Percentiles rank a stretch among this genome's conserved stretches.
These are phyloP conservation scores for Strigamia transsilvanica DNA, from an alignment of 2,888 invertebrate genomes.

Conservation along the genomic window DNA sequence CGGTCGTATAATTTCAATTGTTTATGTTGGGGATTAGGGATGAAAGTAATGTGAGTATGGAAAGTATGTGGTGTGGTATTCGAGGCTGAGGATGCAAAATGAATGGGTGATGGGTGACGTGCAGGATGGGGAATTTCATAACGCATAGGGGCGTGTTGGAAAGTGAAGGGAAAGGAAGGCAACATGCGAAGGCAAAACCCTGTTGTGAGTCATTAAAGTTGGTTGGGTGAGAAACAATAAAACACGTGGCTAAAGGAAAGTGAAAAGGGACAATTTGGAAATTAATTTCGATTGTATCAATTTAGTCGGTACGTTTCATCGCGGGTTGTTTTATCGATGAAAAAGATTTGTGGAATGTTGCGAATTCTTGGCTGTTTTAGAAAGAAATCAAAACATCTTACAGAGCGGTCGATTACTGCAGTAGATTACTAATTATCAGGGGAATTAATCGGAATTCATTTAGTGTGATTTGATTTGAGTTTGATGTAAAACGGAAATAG, in stretches of 20 bases:
- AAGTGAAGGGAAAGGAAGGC: too few species aligned
- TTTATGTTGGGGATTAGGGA: background rate
- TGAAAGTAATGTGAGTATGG: background rate
- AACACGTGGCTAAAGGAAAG: background rate
- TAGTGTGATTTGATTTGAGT: too few species aligned
- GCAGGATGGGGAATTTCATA: conserved; percentile 1
- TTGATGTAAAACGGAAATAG: too few species aligned
- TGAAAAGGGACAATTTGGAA: background rate
- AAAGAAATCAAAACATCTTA: too few species aligned
- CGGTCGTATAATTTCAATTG: background rate
- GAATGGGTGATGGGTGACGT: conserved; percentile 3
- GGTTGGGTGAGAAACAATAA: background rate
- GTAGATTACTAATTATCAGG: too few species aligned
- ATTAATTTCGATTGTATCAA: too few species aligned
- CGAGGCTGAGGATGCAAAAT: background rate
- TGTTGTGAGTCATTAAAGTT: background rate
- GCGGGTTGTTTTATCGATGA: too few species aligned
- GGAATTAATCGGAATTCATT: too few species aligned
- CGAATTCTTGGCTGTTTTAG: too few species aligned
- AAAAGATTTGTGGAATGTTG: too few species aligned
- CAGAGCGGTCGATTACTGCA: too few species aligned
- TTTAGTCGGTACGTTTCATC: too few species aligned
- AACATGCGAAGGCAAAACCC: background rate
- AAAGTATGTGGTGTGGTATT: background rate
- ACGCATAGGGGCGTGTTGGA: background rate